Evolutionary conservation across 1,140 invertebrate species (phyloP).

Genomic region (Sesamia nonagrioides): DNA sequence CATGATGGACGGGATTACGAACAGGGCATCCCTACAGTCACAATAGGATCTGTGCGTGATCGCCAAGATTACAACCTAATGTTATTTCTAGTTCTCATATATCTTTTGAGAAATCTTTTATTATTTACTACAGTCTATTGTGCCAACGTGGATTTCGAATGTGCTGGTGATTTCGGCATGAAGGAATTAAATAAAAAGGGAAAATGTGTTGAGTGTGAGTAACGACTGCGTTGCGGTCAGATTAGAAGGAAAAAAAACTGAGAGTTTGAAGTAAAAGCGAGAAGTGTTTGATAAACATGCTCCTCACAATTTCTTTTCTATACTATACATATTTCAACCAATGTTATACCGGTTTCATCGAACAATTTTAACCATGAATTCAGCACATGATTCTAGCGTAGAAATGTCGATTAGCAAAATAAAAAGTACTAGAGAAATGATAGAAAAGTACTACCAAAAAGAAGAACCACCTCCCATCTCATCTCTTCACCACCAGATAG

Average conservation of each 20-base stretch:
- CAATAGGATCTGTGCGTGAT: slow-evolving; percentile 30
- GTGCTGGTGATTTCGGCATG: background rate
- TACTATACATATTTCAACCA: too few species aligned
- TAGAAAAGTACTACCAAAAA: too few species aligned
- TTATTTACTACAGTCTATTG: slow-evolving; percentile 5
- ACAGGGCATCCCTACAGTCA: background rate
- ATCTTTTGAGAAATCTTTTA: slow-evolving; percentile 24
- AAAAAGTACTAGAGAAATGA: too few species aligned
- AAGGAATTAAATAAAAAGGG: slow-evolving; percentile 5
- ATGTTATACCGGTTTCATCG: too few species aligned
- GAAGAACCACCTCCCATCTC: too few species aligned
- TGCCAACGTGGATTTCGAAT: slow-evolving; percentile 16
- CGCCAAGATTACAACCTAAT: slow-evolving; percentile 26
- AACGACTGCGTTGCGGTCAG: background rate
- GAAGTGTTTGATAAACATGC: too few species aligned
- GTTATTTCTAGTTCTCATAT: slow-evolving; percentile 25
- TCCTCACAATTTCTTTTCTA: too few species aligned
- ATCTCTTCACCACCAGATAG: too few species aligned
- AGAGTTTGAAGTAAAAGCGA: background rate
- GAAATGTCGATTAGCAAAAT: too few species aligned
- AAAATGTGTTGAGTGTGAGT: background rate
- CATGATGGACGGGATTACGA: slow-evolving; percentile 33
- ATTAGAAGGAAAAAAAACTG: background rate
- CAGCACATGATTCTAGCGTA: too few species aligned
- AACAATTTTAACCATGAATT: too few species aligned